Base-by-base conservation (phyloP, 2,797 vertebrate species). In the Poecilia wingei region DNA sequence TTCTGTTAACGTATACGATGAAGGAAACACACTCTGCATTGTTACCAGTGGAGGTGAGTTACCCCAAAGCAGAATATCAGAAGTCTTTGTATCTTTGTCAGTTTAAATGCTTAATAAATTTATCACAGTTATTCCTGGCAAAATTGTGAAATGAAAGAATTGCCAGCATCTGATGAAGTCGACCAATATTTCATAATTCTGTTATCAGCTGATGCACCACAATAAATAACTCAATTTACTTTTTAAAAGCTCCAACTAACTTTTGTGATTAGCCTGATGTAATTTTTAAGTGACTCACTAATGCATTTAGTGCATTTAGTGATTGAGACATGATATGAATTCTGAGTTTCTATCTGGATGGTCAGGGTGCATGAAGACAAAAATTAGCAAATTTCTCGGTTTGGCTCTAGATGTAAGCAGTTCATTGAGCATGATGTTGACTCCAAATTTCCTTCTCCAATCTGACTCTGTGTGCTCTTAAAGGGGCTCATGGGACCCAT, bases 401-500 rank as follows among this genome's bases (percentile, higher is more conserved):
- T n/a, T 28, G 14, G n/a, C 28, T 7, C 57, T 61, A 61, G 4
- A 61, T 61, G 14, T 33, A 61, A 61, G 57, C 57, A 61, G 28
- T 57, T 57, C 12, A 39, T 55, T 55, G 66, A 68, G 64, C 39
- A 39, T 25, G 22, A 12, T 43, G 36, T 69, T 72, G 14, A 47
- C 3, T 74, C 13, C 12, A 61, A 10, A 3, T 8, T 25, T 13
- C 72, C 31, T 20, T 70, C 70, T 39, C 74, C 25, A 46, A 3
- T 78, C 28, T 74, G 70, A 86, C 39, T 51, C 79, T 57, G 22
- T 84, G 22, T 79, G 41, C 25, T 84, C 79, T 74, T 76, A 4
- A 89, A 99, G 98, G 98, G 72, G 98, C 98, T 80, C 98, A 99
- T 74, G 98, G 98, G 74, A 99, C 98, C 59, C 98, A 99, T 0